Conservation (phyloP, 2,888 invertebrate species). For the Deladenus siricidicola region DNA sequence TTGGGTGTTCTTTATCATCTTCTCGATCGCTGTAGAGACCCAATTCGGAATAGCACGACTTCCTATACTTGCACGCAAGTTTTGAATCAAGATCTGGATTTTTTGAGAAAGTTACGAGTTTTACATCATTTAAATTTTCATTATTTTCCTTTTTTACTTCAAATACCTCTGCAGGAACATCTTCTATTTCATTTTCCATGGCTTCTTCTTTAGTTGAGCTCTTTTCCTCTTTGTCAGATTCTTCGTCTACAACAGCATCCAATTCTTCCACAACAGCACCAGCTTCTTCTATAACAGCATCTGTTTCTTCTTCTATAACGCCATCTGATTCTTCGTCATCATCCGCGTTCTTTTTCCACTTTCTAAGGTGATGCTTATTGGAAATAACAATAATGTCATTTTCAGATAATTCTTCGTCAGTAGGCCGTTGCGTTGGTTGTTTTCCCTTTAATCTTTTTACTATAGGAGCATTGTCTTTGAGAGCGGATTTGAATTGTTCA, state of each 20-base stretch:
- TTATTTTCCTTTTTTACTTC: constrained; percentile 7
- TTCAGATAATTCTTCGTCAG: neutral
- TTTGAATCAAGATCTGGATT: constrained; percentile 14
- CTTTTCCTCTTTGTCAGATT: neutral
- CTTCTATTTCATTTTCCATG: neutral
- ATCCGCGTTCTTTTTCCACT: neutral
- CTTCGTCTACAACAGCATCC: no score
- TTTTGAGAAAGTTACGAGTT: neutral
- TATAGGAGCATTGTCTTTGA: neutral
- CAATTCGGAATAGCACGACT: constrained; percentile 37
- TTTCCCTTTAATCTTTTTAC: neutral
- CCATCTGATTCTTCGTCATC: neutral
- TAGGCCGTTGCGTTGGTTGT: neutral
- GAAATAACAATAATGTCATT: neutral
- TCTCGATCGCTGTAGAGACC: neutral
- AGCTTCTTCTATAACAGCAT: neutral
- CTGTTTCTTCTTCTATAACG: neutral
- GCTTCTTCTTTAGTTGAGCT: neutral
- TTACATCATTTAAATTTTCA: neutral
- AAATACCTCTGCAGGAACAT: constrained; percentile 15
- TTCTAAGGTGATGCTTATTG: neutral
- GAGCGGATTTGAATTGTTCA: neutral
- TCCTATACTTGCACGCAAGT: constrained; percentile 47
- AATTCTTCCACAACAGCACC: constrained; percentile 7
- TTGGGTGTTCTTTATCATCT: neutral